These are phyloP conservation scores for Myodes glareolus DNA, from an alignment of 2,113 vertebrate species.

Conservation along the genomic window DNA sequence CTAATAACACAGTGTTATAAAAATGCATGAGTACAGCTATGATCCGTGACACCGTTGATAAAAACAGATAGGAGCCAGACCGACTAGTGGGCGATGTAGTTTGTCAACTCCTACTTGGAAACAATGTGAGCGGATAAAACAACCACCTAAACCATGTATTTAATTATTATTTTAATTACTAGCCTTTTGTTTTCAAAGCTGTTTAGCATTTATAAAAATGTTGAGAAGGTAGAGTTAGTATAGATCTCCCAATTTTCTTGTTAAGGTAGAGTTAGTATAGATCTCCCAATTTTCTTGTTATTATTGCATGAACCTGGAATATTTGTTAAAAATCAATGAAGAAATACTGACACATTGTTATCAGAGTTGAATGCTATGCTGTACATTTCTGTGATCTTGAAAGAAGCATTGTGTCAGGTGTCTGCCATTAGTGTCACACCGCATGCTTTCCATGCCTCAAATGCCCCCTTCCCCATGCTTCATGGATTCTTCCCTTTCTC, in stretches of 20 bases:
- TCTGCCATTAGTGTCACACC: not conserved
- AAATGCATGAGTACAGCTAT: not conserved
- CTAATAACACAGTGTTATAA: not conserved
- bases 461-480: not conserved
- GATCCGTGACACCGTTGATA: not conserved
- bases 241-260: not conserved
- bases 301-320: not conserved
- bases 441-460: not conserved
- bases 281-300: not conserved
- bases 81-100: not conserved
- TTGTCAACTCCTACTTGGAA: not conserved
- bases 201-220: not conserved
- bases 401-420: not conserved
- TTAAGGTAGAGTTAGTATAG: not conserved
- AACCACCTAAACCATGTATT: not conserved
- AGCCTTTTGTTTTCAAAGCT: not conserved
- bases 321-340: not conserved
- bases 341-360: not conserved
- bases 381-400: not conserved
- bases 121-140: not conserved
- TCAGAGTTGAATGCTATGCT: not conserved
- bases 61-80: not conserved
- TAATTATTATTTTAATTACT: conserved; percentile 3
- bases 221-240: not conserved
- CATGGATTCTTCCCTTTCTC: not conserved